Evolutionary conservation across 2,888 invertebrate genomes (phyloP).

Genomic region (Drosophila nr. perissopoda): DNA sequence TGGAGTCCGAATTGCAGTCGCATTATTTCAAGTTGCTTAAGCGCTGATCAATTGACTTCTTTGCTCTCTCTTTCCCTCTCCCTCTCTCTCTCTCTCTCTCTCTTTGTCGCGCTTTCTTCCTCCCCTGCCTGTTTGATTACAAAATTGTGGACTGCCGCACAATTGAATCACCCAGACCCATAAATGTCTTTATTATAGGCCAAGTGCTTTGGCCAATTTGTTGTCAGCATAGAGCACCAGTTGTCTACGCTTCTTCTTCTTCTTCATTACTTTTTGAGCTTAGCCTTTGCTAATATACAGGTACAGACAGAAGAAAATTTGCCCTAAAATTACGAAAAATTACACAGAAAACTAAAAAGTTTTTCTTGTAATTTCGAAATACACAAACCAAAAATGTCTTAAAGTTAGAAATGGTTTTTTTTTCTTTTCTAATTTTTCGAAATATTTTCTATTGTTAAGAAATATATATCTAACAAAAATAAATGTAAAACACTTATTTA

Average conservation of each 20-base stretch:
- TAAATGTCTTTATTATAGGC: constrained; percentile 76
- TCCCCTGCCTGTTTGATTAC: constrained; percentile 16
- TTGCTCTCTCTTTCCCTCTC: neutral
- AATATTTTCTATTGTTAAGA: neutral
- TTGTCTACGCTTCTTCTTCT: constrained; percentile 12
- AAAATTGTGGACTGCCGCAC: constrained; percentile 66
- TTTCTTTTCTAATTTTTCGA: neutral
- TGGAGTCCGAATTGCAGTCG: constrained; percentile 26
- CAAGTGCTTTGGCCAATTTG: constrained; percentile 67
- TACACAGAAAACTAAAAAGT: neutral
- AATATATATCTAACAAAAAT: neutral
- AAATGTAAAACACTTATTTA: neutral
- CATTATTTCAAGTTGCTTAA: constrained; percentile 39
- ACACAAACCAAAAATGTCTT: neutral
- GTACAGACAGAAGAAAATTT: neutral
- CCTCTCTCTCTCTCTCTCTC: no score
- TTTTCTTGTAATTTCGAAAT: neutral
- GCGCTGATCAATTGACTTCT: constrained; percentile 23
- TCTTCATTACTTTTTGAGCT: neutral
- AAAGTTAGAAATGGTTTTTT: neutral
- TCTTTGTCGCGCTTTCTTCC: neutral
- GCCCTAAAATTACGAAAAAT: neutral
- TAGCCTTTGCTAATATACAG: neutral
- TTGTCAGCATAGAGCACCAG: constrained; percentile 9
- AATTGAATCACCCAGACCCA: constrained; percentile 60